Evolutionary conservation across 2,888 invertebrate genomes (phyloP).

Genomic region (Meganola albula): DNA sequence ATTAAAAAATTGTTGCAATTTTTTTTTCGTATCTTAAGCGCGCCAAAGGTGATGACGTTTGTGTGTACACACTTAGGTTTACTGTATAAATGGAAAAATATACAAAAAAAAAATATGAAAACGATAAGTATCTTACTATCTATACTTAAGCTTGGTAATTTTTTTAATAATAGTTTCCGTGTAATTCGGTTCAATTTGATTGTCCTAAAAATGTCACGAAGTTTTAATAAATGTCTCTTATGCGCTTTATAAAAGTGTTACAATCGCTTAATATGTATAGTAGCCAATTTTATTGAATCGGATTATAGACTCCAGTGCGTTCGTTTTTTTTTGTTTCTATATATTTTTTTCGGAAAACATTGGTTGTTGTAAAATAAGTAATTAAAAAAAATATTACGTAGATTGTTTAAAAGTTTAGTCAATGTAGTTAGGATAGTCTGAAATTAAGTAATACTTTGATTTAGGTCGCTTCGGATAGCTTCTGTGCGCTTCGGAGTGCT

Average conservation of each 20-base stretch:
- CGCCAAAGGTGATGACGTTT: constrained; percentile 64
- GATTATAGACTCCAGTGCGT: constrained; percentile 22
- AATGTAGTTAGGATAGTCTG: constrained; percentile 31
- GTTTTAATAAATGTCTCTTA: no score
- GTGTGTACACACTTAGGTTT: constrained; percentile 42
- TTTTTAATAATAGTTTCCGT: constrained; percentile 21
- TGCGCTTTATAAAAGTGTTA: no score
- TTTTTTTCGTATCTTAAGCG: constrained; percentile 58
- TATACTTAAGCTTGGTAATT: constrained; percentile 41
- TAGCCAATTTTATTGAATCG: constrained; percentile 15
- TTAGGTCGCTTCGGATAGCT: constrained; percentile 47
- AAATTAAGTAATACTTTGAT: constrained; percentile 42
- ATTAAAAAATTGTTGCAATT: constrained; percentile 69
- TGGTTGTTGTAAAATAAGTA: constrained; percentile 65
- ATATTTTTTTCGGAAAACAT: constrained; percentile 39
- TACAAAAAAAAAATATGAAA: constrained; percentile 52
- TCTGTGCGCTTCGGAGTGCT: no score
- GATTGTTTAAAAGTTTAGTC: constrained; percentile 34
- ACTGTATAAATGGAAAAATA: constrained; percentile 65
- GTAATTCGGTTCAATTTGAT: no score
- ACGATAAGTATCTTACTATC: constrained; percentile 41
- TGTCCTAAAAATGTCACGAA: no score
- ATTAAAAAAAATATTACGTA: constrained; percentile 32
- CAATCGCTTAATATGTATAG: constrained; percentile 6
- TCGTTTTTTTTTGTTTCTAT: constrained; percentile 28